Evolutionary conservation across 1,140 invertebrate genomes (phyloP).

Genomic region (Heliconius nattereri): DNA sequence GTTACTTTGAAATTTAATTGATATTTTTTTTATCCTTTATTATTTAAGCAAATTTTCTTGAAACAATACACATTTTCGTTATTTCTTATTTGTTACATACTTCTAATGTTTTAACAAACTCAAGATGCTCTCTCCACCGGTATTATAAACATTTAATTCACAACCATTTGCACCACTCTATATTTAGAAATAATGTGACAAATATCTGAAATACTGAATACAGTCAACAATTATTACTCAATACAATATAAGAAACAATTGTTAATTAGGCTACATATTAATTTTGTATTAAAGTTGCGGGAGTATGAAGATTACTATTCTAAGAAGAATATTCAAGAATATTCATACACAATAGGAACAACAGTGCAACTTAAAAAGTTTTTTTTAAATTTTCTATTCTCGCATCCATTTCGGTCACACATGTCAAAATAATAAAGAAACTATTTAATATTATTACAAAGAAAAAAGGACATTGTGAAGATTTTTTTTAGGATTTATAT

Average conservation of each 20-base stretch:
- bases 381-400: neutral
- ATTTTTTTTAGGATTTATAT: neutral
- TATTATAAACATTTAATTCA: slow-evolving; percentile 56
- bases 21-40: neutral
- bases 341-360: neutral
- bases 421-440: too few relatives aligned
- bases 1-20: neutral
- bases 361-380: neutral
- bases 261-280: slow-evolving; percentile 5
- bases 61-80: slow-evolving; percentile 1
- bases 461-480: neutral
- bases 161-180: slow-evolving; percentile 68
- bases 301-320: neutral
- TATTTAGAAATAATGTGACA: slow-evolving; percentile 37
- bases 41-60: slow-evolving; percentile 2
- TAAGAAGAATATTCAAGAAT: neutral
- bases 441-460: neutral
- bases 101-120: slow-evolving; percentile 13
- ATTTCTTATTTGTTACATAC: slow-evolving; percentile 14
- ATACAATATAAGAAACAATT: slow-evolving; percentile 10
- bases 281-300: neutral
- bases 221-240: slow-evolving; percentile 28
- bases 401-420: too few relatives aligned
- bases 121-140: slow-evolving; percentile 19
- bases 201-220: slow-evolving; percentile 27